Evolutionary conservation across 2,888 invertebrate species (phyloP), one percentile per base, ranked within the genome.

Genomic region (Stenolophus ochropezus): DNA sequence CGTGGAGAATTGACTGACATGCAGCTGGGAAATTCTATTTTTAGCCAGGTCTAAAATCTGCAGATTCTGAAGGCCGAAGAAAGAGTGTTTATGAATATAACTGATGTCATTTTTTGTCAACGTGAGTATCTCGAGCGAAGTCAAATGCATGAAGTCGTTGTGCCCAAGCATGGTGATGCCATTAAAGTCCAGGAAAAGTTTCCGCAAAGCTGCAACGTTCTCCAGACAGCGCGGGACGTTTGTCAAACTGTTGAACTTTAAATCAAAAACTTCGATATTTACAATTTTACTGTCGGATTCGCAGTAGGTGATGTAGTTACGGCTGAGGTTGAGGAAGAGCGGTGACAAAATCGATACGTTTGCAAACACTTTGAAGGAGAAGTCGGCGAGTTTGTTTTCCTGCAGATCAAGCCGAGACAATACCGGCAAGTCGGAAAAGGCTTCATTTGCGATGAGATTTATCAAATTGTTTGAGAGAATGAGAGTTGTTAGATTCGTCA

Each of bases 391-490:
- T 85, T 93, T 92, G 87, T 97, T 97, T 85, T 93, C 93, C 89
- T 96, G 96, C 83, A 97, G 90, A 88, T 97, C 96, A 81, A 97
- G 90, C 86, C 94, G 93, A 84, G 94, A 93, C 85, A 98, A 89
- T 87, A 93, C 93, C 20, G 95, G 94, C 85, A 97, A 90, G 87
- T 95, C 94, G 80, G 92, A 91, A 87, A 97, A 95, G 4, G 96
- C 93, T 77, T 93, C 92, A 58, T 92, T 91, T 82, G 94, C 94
- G 85, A 98, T 93, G 84, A 92, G 92, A 83, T 91, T 91, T 86
- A 98, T 92, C 85, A 93, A 91, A 90, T 98, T 98, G 87, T 95
- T 94, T 76, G 96, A 94, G 85, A 98, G 90, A 88, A 97, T 95
- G 85, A 98, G 91, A 86, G 95, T 96, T 85, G 94, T 92, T 85